Evolutionary conservation across 2,888 invertebrate genomes (phyloP), one percentile per base, ranked within the genome.

Genomic region (Drosophila neonasuta): DNA sequence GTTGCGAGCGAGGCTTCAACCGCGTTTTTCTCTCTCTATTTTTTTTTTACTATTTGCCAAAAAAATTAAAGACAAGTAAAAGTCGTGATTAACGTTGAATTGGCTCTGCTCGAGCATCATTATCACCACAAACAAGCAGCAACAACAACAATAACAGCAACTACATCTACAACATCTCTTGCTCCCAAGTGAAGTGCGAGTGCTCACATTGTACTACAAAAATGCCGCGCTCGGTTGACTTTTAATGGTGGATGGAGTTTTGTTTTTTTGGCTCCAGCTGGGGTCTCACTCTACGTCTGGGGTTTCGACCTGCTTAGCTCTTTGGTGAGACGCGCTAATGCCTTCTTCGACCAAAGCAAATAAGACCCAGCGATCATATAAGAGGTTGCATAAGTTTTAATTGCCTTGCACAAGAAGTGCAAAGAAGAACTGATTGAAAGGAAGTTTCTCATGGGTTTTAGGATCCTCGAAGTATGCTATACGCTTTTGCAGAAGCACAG

Each of bases 61-160:
- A 88, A 82, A 87, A 88, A 89, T 89, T 89, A 88, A 88, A 86
- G 78, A 81, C 80, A 78, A 77, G 78, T 82, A 86, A 88, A 85
- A 85, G 80, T 88, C 86, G 88, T 86, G 86, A 84, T 87, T 86
- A 85, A 79, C 82, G 80, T 74, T 79, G 84, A 72, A 86, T 84
- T 84, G 81, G 71, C 85, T 71, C 68, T 74, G 69, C 78, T 80
- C 73, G 68, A 79, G 75, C 77, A 71, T 84, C 83, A 81, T 81
- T 84, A 86, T 78, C 71, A 74, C 68, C 74, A 68, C 74, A 81
- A 76, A 77, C 71, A 76, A 76, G 62, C 58, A 44, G 13, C 63
- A 52, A 39, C 55, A 45, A 46, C 52, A 64, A 32, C 63, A 42
- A 46, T 49, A 64, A 32, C 57, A 57, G 17, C 51, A 48, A 46